Conservation (phyloP, 2,113 vertebrate species). For the Diglossa brunneiventris region DNA sequence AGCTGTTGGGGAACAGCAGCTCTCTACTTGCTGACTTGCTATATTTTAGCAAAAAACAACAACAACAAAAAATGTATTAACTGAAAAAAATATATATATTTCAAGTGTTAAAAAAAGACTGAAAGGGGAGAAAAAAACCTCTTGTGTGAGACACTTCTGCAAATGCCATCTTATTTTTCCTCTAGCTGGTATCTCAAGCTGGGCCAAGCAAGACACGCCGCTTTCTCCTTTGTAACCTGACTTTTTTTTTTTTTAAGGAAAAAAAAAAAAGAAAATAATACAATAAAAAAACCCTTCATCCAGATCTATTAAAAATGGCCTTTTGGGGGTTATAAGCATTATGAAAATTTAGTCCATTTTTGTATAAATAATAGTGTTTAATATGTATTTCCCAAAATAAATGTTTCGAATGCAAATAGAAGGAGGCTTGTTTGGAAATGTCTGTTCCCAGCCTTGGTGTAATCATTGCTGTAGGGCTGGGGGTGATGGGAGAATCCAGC, state of each 20-base stretch:
- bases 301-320: constrained; percentile 63
- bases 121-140: constrained; percentile 10
- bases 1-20: constrained; percentile 21
- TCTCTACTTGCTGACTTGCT: constrained; percentile 74
- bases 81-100: constrained; percentile 25
- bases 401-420: constrained; percentile 82
- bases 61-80: constrained; percentile 28
- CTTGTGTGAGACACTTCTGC: constrained; percentile 39
- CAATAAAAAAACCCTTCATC: constrained; percentile 13
- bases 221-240: constrained; percentile 67
- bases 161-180: constrained; percentile 40
- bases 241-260: neutral
- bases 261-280: constrained; percentile 1
- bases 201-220: constrained; percentile 40
- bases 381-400: constrained; percentile 96
- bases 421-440: neutral
- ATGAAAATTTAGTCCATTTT: constrained; percentile 81
- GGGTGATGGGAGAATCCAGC: too few species aligned
- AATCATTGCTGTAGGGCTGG: rapidly evolving
- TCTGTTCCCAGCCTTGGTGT: neutral
- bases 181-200: constrained; percentile 26
- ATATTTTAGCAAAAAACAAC: constrained; percentile 74
- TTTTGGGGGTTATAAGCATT: constrained; percentile 86
- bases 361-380: constrained; percentile 91
- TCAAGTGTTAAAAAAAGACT: constrained; percentile 29